Evolutionary conservation across 2,888 invertebrate genomes (phyloP), one percentile per base, ranked within the genome.

Genomic region (Zygaena filipendulae): DNA sequence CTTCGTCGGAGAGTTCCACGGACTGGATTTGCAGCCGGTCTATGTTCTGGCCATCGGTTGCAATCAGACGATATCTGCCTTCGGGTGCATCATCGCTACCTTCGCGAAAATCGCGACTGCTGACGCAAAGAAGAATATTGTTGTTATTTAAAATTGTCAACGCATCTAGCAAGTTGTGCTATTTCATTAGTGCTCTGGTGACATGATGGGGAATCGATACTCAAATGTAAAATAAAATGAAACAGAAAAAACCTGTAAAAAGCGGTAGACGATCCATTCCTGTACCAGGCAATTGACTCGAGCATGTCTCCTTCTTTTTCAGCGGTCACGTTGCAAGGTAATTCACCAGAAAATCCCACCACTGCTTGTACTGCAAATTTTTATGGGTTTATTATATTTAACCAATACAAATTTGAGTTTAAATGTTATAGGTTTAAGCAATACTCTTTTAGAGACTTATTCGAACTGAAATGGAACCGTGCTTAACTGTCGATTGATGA

Each of bases 171-270:
- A 21, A 16, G 2, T 3, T n/a, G n/a, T n/a, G n/a, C n/a, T n/a
- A n/a, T n/a, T n/a, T n/a, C n/a, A n/a, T n/a, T n/a, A n/a, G n/a
- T n/a, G n/a, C n/a, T n/a, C n/a, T n/a, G n/a, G 23, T 23, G 30
- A 27, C 33, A 27, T 26, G 18, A n/a, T n/a, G n/a, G n/a, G n/a
- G n/a, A n/a, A n/a, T n/a, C n/a, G n/a, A n/a, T n/a, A n/a, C n/a
- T n/a, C n/a, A n/a, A n/a, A n/a, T n/a, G n/a, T n/a, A n/a, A n/a
- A n/a, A n/a, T n/a, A n/a, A n/a, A n/a, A n/a, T n/a, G n/a, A n/a
- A n/a, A n/a, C n/a, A n/a, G n/a, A n/a, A n/a, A n/a, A n/a, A 53
- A 79, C 79, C 79, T 77, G 54, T 69, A 75, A 42, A 79, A 71
- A 20, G 79, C 72, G 3, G 59, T 57, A 4, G 63, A 42, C 1